phyloP scores from a whole-genome alignment of 2,888 invertebrate species.

The Microctonus aethiopoides region DNA sequence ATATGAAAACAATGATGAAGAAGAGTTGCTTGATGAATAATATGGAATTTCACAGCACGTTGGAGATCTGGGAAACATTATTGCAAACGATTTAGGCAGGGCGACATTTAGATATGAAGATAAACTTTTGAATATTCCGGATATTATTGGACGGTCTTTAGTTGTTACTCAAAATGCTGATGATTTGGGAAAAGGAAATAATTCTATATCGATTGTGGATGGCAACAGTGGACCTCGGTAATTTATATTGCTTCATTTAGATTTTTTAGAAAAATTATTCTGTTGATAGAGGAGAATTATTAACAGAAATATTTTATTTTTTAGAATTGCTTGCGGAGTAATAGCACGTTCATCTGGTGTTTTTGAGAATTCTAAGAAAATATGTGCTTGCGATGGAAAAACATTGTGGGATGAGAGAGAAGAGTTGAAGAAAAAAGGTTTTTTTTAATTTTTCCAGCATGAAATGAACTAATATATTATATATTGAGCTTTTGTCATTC shows the following conservation, averaged over 20 bases:
- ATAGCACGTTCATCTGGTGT: constrained; percentile 90
- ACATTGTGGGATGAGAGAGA: constrained; percentile 89
- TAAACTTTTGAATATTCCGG: constrained; percentile 74
- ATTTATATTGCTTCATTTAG: not conserved
- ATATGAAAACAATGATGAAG: not conserved
- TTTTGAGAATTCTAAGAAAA: constrained; percentile 86
- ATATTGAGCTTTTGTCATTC: not conserved
- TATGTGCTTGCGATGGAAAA: constrained; percentile 91
- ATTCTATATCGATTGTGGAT: constrained; percentile 70
- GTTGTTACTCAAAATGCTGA: constrained; percentile 76
- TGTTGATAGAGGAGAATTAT: not conserved
- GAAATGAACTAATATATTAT: not conserved
- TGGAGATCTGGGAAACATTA: constrained; percentile 77
- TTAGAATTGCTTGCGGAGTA: constrained; percentile 84
- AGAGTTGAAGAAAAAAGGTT: constrained; percentile 30
- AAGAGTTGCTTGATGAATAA: not conserved
- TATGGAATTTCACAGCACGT: constrained; percentile 65
- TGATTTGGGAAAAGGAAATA: constrained; percentile 72
- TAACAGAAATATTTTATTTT: too few species aligned
- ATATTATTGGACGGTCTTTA: constrained; percentile 83
- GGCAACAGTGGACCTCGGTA: constrained; percentile 76
- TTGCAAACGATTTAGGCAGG: constrained; percentile 73
- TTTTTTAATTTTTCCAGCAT: constrained; percentile 46
- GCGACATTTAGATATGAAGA: constrained; percentile 76
- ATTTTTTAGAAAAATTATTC: constrained; percentile 18